A percentile compares a stretch with the other conserved stretches of the same genome.
Evolutionary conservation across 2,888 invertebrate species (phyloP).

Genomic region (Oligia latruncula): DNA sequence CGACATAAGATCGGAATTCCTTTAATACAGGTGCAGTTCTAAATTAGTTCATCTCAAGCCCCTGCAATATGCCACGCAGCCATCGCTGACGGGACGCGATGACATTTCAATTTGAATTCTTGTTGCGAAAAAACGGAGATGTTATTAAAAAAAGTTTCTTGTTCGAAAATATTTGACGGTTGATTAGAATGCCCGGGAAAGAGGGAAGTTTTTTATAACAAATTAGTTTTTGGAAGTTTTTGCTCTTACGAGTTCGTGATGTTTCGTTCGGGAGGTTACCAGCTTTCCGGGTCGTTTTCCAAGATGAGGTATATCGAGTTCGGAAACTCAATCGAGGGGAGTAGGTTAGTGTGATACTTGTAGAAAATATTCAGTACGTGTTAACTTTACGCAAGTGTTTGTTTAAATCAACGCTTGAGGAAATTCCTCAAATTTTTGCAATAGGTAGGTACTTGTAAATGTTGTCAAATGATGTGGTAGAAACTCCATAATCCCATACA

Average conservation of each 20-base stretch:
- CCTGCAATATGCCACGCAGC: slow-evolving; percentile 83
- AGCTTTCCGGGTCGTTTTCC: slow-evolving; percentile 35
- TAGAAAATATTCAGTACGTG: not conserved
- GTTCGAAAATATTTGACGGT: slow-evolving; percentile 72
- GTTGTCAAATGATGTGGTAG: not conserved
- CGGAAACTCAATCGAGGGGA: slow-evolving; percentile 41
- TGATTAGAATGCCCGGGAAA: slow-evolving; percentile 66
- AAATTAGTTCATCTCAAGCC: slow-evolving; percentile 67
- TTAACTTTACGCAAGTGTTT: not conserved
- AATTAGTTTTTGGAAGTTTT: slow-evolving; percentile 65
- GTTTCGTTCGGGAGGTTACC: slow-evolving; percentile 38
- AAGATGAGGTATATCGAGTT: slow-evolving; percentile 49
- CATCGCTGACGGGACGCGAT: slow-evolving; percentile 80
- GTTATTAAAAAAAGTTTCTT: slow-evolving; percentile 82
- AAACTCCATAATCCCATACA: not conserved
- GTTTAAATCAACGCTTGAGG: not conserved
- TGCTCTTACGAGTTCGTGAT: slow-evolving; percentile 50
- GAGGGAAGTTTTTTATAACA: slow-evolving; percentile 57
- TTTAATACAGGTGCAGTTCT: slow-evolving; percentile 35
- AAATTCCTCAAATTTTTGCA: not conserved
- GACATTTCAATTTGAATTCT: slow-evolving; percentile 89
- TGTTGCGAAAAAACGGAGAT: slow-evolving; percentile 77
- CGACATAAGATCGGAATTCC: slow-evolving; percentile 68
- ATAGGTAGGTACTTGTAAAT: not conserved
- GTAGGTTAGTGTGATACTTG: slow-evolving; percentile 36